Evolutionary conservation across 2,888 invertebrate species (phyloP), one percentile per base, ranked within the genome.

Genomic region (Didymodactylos carnosus): DNA sequence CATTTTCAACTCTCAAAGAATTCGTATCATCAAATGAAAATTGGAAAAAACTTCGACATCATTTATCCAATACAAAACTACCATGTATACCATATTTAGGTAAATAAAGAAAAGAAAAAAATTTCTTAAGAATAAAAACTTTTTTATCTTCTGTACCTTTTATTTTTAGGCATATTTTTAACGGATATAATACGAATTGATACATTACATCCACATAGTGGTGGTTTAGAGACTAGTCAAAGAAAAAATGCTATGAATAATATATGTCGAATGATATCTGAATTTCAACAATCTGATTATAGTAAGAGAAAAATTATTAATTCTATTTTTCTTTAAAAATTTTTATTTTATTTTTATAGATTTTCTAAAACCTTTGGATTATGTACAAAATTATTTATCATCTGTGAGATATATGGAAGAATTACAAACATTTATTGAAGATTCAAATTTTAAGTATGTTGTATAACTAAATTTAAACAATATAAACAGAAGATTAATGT

Each of bases 121-220:
- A 5, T 77, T 53, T 83, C 85, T 16, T 82, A 90, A n/a, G n/a
- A n/a, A 2, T 16, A 6, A n/a, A 16, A 2, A 43, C 7, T 43
- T 43, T 16, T n/a, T n/a, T n/a, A n/a, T n/a, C n/a, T n/a, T n/a
- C n/a, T n/a, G n/a, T n/a, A n/a, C 43, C 6, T n/a, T 23, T 0
- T 49, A 25, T 13, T 49, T 49, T 13, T 13, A 49, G 93, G 93
- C 79, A 87, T 94, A 80, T 94, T 93, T 84, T 86, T 94, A 79
- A 93, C 93, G 73, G 94, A 94, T 84, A 86, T 94, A 79, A 91
- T 92, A 41, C 94, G 94, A 84, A 91, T 94, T 78, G 92, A 94
- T 83, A 89, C 93, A 86, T 93, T 92, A 0, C 92, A 94, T 84
- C 84, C 85, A 6, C 90, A 91, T 71, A 89, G 90, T 79, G 89